These are phyloP conservation scores for Ophioderma brevispina DNA, from an alignment of 35 echinoderm and acorn worm species.

Conservation along the genomic window DNA sequence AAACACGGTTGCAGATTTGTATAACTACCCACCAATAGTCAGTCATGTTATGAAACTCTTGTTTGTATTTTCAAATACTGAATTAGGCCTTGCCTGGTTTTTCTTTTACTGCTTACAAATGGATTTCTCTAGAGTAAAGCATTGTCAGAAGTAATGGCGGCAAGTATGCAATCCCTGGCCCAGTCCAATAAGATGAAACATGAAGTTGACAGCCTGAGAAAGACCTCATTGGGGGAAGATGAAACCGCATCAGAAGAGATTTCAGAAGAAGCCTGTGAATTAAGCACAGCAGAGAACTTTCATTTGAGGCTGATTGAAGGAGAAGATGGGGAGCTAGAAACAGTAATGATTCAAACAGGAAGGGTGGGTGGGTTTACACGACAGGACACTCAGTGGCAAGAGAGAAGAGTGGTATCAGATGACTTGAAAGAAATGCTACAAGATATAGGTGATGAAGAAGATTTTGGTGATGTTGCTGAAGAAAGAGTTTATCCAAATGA, in stretches of 20 bases:
- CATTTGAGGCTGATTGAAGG: not conserved
- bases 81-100: too few relatives aligned
- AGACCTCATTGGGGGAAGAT: not conserved
- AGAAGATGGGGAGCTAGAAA: not conserved
- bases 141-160: not conserved
- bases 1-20: too few relatives aligned
- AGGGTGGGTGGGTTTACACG: not conserved
- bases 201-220: too few relatives aligned
- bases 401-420: not conserved
- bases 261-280: not conserved
- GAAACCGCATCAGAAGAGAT: not conserved
- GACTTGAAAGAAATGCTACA: not conserved
- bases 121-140: not conserved
- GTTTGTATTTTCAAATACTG: too few relatives aligned
- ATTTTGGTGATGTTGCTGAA: too few relatives aligned
- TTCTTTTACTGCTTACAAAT: slow-evolving; percentile 5
- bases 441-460: not conserved
- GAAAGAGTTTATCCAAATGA: too few relatives aligned
- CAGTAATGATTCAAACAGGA: not conserved
- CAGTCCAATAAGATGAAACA: too few relatives aligned
- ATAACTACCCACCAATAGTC: too few relatives aligned
- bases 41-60: too few relatives aligned
- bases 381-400: not conserved
- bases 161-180: not conserved
- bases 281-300: not conserved